These are phyloP conservation scores for Perca fluviatilis DNA, from an alignment of 2,113 vertebrate genomes.

Conservation along the genomic window DNA sequence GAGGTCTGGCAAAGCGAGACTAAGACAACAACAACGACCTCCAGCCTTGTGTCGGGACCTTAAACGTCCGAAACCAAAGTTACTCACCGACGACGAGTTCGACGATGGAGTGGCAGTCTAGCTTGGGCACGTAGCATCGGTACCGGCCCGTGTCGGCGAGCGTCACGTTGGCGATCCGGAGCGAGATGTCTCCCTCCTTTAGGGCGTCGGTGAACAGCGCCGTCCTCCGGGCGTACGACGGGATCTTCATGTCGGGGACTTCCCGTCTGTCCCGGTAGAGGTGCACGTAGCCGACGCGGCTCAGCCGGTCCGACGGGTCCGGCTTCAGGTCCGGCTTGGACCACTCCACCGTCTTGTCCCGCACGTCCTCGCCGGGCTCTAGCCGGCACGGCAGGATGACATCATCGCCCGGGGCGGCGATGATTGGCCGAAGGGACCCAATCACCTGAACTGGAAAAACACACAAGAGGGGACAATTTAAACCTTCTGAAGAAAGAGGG, in stretches of 20 bases:
- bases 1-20: too few species aligned
- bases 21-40: too few species aligned
- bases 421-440: not conserved
- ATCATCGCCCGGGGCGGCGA: fast-evolving
- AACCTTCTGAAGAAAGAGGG: not conserved
- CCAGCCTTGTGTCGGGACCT: too few species aligned
- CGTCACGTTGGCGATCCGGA: conserved; percentile 34
- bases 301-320: fast-evolving
- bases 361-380: fast-evolving
- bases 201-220: not conserved
- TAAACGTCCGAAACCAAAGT: too few species aligned
- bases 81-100: conserved; percentile 43
- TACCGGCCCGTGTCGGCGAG: conserved; percentile 21
- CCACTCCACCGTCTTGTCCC: conserved; percentile 32
- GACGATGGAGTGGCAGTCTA: fast-evolving
- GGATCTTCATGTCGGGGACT: not conserved
- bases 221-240: conserved; percentile 20
- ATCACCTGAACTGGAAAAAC: conserved; percentile 3
- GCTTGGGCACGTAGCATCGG: conserved; percentile 29
- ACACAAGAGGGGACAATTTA: fast-evolving
- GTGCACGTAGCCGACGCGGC: conserved; percentile 22
- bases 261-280: not conserved
- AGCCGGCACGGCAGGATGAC: conserved; percentile 45
- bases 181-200: conserved; percentile 33
- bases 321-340: conserved; percentile 15